These are phyloP conservation scores for Orthosia incerta DNA, from an alignment of 2,888 invertebrate species.

Conservation along the genomic window DNA sequence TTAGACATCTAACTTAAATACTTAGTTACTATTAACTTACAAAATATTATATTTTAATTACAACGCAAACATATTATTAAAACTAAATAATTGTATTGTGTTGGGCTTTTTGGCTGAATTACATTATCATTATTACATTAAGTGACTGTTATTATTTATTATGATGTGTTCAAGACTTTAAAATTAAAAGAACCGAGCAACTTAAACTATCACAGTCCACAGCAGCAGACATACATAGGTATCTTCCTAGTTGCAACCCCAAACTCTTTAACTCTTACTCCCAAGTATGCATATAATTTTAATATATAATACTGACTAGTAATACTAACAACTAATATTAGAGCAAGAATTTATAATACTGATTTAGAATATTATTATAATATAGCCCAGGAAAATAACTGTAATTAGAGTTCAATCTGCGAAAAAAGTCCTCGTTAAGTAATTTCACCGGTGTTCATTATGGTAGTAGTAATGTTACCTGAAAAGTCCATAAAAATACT, in stretches of 20 bases:
- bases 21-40: neutral
- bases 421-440: too few relatives aligned
- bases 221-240: neutral
- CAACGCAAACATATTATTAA: neutral
- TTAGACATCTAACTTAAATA: neutral
- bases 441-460: too few relatives aligned
- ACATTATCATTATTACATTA: neutral
- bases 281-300: neutral
- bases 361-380: neutral
- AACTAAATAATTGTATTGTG: neutral
- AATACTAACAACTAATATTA: neutral
- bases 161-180: neutral
- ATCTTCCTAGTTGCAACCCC: neutral
- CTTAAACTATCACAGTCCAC: neutral
- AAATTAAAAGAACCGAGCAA: neutral
- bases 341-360: slow-evolving; percentile 1
- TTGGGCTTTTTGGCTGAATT: neutral
- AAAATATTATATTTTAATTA: neutral
- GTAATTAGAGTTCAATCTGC: too few relatives aligned
- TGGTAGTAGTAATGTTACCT: too few relatives aligned
- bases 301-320: neutral
- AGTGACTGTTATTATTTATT: neutral
- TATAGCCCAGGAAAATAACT: neutral
- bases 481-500: too few relatives aligned
- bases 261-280: neutral